phyloP scores from a whole-genome alignment of 2,888 invertebrate species.

The Xanthorhoe spadicearia region DNA sequence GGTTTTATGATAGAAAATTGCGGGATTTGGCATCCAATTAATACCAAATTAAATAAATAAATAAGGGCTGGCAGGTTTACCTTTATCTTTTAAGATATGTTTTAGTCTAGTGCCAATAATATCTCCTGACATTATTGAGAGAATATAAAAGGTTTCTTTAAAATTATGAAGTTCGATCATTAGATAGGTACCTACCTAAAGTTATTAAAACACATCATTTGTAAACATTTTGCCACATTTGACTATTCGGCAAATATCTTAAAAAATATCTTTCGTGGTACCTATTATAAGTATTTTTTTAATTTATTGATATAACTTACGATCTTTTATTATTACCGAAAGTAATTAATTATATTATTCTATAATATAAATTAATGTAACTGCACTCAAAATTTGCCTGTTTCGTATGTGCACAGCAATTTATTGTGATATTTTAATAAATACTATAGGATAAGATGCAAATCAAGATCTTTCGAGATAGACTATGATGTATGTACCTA shows the following conservation, averaged over 20 bases:
- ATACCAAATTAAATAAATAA: too few relatives aligned
- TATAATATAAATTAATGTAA: slow-evolving; percentile 75
- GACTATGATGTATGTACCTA: slow-evolving; percentile 69
- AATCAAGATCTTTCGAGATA: slow-evolving; percentile 73
- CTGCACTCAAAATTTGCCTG: slow-evolving; percentile 85
- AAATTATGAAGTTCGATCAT: neutral
- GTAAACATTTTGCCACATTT: slow-evolving; percentile 4
- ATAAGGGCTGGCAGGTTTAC: too few relatives aligned
- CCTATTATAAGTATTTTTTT: slow-evolving; percentile 38
- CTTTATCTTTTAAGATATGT: too few relatives aligned
- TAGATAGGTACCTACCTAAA: neutral
- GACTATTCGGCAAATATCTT: slow-evolving; percentile 48
- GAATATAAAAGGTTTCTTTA: neutral
- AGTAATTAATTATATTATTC: slow-evolving; percentile 65
- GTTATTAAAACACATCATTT: neutral
- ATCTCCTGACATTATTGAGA: slow-evolving; percentile 3
- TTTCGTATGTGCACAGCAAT: slow-evolving; percentile 85
- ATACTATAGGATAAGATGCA: slow-evolving; percentile 81
- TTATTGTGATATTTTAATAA: slow-evolving; percentile 86
- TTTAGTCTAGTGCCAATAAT: slow-evolving; percentile 26
- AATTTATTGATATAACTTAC: slow-evolving; percentile 37
- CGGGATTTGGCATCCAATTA: too few relatives aligned
- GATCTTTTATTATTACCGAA: slow-evolving; percentile 65
- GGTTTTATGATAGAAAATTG: too few relatives aligned
- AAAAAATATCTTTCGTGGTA: slow-evolving; percentile 26